Evolutionary conservation across 1,140 invertebrate species (phyloP).

Genomic region (Drosophila sucinea): DNA sequence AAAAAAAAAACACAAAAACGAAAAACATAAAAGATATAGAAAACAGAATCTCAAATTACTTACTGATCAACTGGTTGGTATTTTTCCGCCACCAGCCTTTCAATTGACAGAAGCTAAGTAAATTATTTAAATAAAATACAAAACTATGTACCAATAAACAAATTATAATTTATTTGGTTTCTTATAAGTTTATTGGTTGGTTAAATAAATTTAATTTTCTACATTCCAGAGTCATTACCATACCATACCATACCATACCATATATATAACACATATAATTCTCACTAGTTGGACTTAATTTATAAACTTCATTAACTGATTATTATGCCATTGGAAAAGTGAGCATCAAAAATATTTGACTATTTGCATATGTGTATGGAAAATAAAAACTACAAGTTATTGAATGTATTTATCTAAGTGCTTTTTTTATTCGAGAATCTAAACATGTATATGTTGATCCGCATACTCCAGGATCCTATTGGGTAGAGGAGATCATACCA

Average conservation of each 20-base stretch:
- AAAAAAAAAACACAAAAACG: conserved; percentile 9
- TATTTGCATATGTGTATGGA: conserved; percentile 47
- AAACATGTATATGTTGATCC: background rate
- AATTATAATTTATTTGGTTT: conserved; percentile 14
- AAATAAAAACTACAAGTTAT: conserved; percentile 59
- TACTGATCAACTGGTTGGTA: conserved; percentile 9
- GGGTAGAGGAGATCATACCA: no score
- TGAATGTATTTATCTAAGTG: conserved; percentile 13
- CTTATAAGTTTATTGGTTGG: conserved; percentile 7
- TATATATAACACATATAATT: conserved; percentile 32
- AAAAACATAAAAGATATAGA: no score
- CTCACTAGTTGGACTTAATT: conserved; percentile 38
- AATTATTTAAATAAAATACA: conserved; percentile 77
- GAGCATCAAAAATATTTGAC: conserved; percentile 50
- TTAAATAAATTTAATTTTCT: background rate
- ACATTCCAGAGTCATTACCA: conserved; percentile 6
- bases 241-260: conserved; percentile 26
- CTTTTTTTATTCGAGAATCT: background rate
- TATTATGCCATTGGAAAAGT: conserved; percentile 53
- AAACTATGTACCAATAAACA: conserved; percentile 58
- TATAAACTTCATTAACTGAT: conserved; percentile 14
- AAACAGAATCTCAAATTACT: conserved; percentile 3
- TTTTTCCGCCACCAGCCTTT: conserved; percentile 2
- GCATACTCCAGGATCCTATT: no score
- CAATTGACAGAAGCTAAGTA: conserved; percentile 52